A percentile compares a stretch with the other conserved stretches of the same genome.
Evolutionary conservation across 2,113 vertebrate species (phyloP).

Genomic region (Prionailurus bengalensis): DNA sequence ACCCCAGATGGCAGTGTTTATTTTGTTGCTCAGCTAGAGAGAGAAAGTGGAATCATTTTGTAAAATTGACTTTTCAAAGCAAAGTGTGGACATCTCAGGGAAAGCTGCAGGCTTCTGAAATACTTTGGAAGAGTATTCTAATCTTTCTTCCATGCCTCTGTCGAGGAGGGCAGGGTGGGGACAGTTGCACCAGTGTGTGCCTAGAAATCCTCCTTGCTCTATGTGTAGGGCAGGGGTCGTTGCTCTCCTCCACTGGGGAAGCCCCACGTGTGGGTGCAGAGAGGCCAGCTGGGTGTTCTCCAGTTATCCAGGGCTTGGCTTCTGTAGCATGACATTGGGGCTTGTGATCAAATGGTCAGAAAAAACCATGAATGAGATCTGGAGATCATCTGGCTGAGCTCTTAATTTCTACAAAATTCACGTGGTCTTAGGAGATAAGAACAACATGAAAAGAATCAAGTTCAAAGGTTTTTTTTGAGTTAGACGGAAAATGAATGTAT

Average conservation of each 20-base stretch:
- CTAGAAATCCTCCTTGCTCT: not conserved
- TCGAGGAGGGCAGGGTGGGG: not conserved
- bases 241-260: not conserved
- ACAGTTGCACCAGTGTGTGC: not conserved
- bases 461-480: conserved; percentile 29
- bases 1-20: not conserved
- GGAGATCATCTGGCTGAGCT: not conserved
- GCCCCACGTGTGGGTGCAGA: not conserved
- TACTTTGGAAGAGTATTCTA: not conserved
- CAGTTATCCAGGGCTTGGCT: not conserved
- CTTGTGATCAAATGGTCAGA: not conserved
- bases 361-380: not conserved
- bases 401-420: conserved; percentile 46
- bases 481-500: conserved; percentile 4
- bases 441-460: conserved; percentile 49
- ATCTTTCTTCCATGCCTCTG: not conserved
- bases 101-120: conserved; percentile 14
- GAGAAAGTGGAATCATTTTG: conserved; percentile 48
- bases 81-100: not conserved
- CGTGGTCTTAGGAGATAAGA: not conserved
- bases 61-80: conserved; percentile 47
- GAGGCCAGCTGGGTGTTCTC: too few species aligned
- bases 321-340: not conserved
- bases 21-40: conserved; percentile 50
- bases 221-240: not conserved